These are phyloP conservation scores for Ommatoiulus sabulosus DNA, from an alignment of 2,888 invertebrate genomes.

Conservation along the genomic window DNA sequence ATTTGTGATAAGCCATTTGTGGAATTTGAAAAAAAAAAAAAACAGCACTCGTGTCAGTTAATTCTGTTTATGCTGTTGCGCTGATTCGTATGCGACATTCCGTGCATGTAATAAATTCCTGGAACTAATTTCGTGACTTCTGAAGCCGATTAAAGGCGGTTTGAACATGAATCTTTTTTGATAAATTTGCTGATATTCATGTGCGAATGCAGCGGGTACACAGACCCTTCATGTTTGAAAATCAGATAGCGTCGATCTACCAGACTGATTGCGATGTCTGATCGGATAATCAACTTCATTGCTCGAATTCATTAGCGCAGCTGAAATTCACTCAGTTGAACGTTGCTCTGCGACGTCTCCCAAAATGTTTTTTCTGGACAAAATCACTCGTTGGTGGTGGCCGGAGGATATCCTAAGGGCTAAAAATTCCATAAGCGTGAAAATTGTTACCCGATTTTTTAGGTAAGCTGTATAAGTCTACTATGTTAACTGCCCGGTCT, in stretches of 20 bases:
- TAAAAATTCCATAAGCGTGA: neutral
- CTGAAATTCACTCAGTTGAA: neutral
- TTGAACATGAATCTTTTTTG: slow-evolving; percentile 12
- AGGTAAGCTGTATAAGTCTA: neutral
- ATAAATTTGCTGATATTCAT: slow-evolving; percentile 21
- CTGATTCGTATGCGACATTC: neutral
- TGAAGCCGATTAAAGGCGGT: neutral
- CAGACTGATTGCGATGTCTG: neutral
- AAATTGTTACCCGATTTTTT: slow-evolving; percentile 15
- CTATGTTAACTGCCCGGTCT: no score
- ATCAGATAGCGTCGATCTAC: neutral
- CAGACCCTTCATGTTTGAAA: neutral
- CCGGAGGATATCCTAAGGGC: neutral
- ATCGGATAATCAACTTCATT: slow-evolving; percentile 7
- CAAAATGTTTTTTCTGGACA: slow-evolving; percentile 7
- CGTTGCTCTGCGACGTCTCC: neutral
- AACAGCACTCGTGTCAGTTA: neutral
- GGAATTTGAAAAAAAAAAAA: neutral
- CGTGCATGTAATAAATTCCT: slow-evolving; percentile 1
- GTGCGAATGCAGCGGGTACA: neutral
- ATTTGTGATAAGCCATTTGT: neutral
- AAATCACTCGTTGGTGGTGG: neutral
- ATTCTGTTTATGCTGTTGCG: neutral
- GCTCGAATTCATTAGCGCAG: slow-evolving; percentile 17
- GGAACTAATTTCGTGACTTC: neutral